Evolutionary conservation across 2,113 vertebrate genomes (phyloP), one percentile per base, ranked within the genome.

Genomic region (Alligator mississippiensis): DNA sequence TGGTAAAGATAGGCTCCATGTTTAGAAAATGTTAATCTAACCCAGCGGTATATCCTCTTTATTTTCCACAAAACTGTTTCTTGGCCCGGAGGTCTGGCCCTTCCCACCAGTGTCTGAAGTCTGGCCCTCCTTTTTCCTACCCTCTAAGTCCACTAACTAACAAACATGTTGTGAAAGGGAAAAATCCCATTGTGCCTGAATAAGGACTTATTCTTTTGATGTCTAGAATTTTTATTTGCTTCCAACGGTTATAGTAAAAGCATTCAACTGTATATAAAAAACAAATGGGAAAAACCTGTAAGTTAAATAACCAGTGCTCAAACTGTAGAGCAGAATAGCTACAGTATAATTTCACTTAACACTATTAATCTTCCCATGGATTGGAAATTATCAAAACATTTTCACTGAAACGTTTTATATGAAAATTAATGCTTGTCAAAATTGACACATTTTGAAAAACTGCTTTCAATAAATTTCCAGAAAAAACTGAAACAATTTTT

Each of bases 331-430:
- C 61, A 93, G 64, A 34, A 93, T 80, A 66, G 74, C 59, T 87
- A 64, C 60, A 63, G 66, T 74, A 22, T 57, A 28, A 68, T 80
- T 24, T 34, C 2, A 30, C 18, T 80, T 84, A 90, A 95, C 81
- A 24, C 17, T 27, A 16, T 77, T 47, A 87, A 85, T 84, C 34
- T 8, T 82, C 17, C 28, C 24, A 87, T 75, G 34, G 70, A 80
- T 89, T 93, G 84, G 30, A 6, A 4, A 25, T 25, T 1, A 24
- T 88, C 34, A 79, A 30, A 76, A 72, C 76, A 82, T 7, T 57
- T 90, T 88, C 57, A 60, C 61, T 24, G 14, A n/a, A 34, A 80
- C 87, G 28, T 90, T 93, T 91, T 89, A 66, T 77, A 62, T 80
- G 66, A 86, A 92, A 84, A 60, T 5, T 5, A 0, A 83, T 91